phyloP scores from a whole-genome alignment of 2,797 vertebrate species.

The Hephaestus fuliginosus region DNA sequence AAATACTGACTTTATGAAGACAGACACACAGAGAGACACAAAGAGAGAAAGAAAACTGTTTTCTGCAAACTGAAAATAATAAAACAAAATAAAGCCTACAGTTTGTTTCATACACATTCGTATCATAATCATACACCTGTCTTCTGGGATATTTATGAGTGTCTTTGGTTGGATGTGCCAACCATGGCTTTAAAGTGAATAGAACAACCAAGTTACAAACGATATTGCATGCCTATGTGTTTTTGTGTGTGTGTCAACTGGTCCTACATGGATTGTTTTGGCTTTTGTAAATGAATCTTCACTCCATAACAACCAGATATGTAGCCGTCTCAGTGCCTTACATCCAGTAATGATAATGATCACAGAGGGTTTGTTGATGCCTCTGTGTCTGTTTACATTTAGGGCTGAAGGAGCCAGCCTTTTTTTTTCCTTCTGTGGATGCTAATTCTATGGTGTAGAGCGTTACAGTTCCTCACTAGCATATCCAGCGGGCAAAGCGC shows the following conservation, averaged over 20 bases:
- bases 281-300: conserved; percentile 39
- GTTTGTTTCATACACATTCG: conserved; percentile 71
- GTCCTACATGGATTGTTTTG: conserved; percentile 39
- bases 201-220: conserved; percentile 46
- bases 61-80: conserved; percentile 38
- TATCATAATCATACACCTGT: conserved; percentile 56
- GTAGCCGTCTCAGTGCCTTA: conserved; percentile 57
- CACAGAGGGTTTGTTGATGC: conserved; percentile 27
- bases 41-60: not conserved
- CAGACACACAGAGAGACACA: conserved; percentile 10
- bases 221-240: conserved; percentile 14
- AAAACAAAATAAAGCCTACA: conserved; percentile 61
- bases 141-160: conserved; percentile 43
- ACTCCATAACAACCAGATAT: conserved; percentile 45
- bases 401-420: conserved; percentile 44
- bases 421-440: conserved; percentile 62
- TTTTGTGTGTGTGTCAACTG: conserved; percentile 15
- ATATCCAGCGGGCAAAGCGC: conserved; percentile 96
- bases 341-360: conserved; percentile 55
- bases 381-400: conserved; percentile 52
- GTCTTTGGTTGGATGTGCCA: conserved; percentile 60
- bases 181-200: conserved; percentile 58
- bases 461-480: conserved; percentile 86
- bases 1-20: conserved; percentile 61
- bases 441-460: conserved; percentile 62